phyloP scores from a whole-genome alignment of 2,113 vertebrate genomes.

The Tonatia bakeri region DNA sequence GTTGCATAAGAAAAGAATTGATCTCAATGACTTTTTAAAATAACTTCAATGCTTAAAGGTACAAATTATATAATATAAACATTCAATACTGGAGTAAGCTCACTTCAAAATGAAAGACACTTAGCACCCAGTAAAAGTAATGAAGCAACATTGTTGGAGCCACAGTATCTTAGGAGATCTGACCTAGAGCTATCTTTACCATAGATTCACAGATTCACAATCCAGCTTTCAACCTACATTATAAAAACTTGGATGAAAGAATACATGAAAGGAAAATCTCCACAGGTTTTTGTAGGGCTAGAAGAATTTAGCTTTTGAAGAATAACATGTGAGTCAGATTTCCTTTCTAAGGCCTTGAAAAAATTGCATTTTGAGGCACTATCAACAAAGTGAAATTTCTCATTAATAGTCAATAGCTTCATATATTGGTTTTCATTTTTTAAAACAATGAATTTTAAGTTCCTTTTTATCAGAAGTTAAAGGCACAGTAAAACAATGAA shows the following conservation, averaged over 20 bases:
- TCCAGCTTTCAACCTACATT: background rate
- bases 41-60: background rate
- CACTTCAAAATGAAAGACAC: constrained; percentile 9
- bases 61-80: constrained; percentile 12
- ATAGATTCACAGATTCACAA: background rate
- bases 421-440: background rate
- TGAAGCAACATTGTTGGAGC: background rate
- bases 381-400: background rate
- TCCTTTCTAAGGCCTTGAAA: background rate
- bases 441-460: background rate
- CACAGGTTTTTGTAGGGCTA: background rate
- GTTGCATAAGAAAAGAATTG: constrained; percentile 44
- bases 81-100: background rate
- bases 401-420: background rate
- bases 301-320: background rate
- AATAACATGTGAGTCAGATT: background rate
- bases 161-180: background rate
- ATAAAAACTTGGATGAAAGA: background rate
- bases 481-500: constrained; percentile 46
- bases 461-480: constrained; percentile 31
- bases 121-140: constrained; percentile 15
- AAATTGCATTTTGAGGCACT: background rate
- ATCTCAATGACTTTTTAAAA: constrained; percentile 18
- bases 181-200: background rate
- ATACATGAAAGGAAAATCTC: background rate